Evolutionary conservation across 1,140 invertebrate species (phyloP).

Genomic region (Cyclargus thomasi): DNA sequence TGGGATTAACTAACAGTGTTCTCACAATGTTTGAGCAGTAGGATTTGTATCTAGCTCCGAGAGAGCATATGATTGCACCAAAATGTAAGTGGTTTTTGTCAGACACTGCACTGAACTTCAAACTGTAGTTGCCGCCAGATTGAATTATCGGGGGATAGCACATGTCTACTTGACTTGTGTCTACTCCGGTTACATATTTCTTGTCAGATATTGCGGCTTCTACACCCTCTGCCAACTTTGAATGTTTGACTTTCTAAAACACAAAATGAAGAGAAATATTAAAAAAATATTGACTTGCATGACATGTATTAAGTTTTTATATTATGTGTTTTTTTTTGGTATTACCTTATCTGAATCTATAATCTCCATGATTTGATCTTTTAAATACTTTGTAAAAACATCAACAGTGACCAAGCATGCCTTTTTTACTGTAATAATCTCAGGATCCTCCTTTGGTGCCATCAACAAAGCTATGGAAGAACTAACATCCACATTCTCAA

Average conservation of each 20-base stretch:
- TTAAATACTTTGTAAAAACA: constrained; percentile 96
- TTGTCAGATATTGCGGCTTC: constrained; percentile 93
- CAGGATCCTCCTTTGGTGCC: constrained; percentile 95
- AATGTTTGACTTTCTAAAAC: constrained; percentile 93
- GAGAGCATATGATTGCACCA: constrained; percentile 95
- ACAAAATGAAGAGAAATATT: constrained; percentile 22
- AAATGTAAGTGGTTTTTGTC: constrained; percentile 97
- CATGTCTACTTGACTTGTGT: constrained; percentile 93
- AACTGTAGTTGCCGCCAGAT: constrained; percentile 96
- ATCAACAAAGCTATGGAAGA: constrained; percentile 90
- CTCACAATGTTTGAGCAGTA: constrained; percentile 99
- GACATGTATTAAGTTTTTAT: too few relatives aligned
- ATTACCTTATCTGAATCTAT: constrained; percentile 97
- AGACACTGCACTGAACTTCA: constrained; percentile 96
- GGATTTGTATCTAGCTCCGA: constrained; percentile 96
- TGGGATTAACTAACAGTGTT: constrained; percentile 97
- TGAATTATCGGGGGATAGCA: constrained; percentile 99
- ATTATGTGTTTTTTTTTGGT: too few relatives aligned
- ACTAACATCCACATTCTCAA: constrained; percentile 93
- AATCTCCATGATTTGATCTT: constrained; percentile 98
- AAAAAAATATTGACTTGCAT: background rate
- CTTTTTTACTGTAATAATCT: constrained; percentile 95
- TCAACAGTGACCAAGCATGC: constrained; percentile 95
- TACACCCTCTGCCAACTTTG: constrained; percentile 95
- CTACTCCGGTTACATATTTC: constrained; percentile 94